Evolutionary conservation across 2,797 vertebrate genomes (phyloP), one percentile per base, ranked within the genome.

Genomic region (Rhabdophis nuchalis): DNA sequence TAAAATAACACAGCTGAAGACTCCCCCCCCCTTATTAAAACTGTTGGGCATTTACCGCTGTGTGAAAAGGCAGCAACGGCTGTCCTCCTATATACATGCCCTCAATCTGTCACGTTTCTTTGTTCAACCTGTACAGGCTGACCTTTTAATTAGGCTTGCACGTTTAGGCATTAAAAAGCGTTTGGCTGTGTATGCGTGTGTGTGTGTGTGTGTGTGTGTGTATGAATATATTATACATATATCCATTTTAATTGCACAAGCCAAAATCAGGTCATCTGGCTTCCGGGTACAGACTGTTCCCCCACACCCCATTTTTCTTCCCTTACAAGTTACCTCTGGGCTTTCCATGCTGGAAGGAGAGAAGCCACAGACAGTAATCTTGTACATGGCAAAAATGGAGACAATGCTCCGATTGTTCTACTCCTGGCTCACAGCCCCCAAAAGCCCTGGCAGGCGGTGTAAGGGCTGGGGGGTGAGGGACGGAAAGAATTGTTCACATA

Each of bases 391-490:
- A n/a, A 91, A 92, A 94, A 95, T 9, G 0, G 0, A 54, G 95
- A 96, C 95, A 96, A 95, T 87, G 91, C 87, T 32, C 91, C 0
- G 56, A 46, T 95, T 95, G 95, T 96, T 95, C 89, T 53, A 16
- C 18, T 27, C 27, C 50, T 20, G 1, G 64, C 92, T 56, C 85
- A 82, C 36, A 27, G 68, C 91, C 88, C 56, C 41, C 64, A 11
- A 41, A 18, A 16, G 29, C 52, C 14, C 23, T 95, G 94, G 95
- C 94, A 91, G 72, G 10, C 25, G 20, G 9, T 0, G 14, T 25
- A 50, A 68, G 57, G 86, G 27, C 77, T n/a, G 12, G 50, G 12
- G 50, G 27, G 10, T 13, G 7, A 10, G 11, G 41, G 4, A 2
- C 25, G 56, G 56, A 85, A 60, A 32, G 91, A 95, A 96, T 94